Evolutionary conservation across 2,888 invertebrate species (phyloP).

Genomic region (Epicampocera succincta): DNA sequence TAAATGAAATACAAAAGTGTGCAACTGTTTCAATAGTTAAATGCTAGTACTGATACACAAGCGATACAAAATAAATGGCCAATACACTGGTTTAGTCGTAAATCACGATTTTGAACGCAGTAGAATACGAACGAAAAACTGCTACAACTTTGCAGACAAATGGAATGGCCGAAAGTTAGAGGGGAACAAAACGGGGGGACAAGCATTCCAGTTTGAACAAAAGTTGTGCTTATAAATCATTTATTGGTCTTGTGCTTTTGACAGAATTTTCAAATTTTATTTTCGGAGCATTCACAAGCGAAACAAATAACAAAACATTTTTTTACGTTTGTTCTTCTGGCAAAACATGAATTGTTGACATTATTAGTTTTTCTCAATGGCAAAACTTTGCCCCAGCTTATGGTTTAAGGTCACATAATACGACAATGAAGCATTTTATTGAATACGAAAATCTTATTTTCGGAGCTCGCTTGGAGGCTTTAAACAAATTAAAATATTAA

Average conservation of each 20-base stretch:
- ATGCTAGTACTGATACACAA: neutral
- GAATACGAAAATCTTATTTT: too few species aligned
- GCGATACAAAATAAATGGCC: conserved; percentile 26
- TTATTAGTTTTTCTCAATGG: conserved; percentile 39
- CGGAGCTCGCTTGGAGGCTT: too few species aligned
- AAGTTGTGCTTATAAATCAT: conserved; percentile 63
- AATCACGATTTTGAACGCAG: conserved; percentile 41
- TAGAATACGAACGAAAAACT: conserved; percentile 16
- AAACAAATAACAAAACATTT: conserved; percentile 4
- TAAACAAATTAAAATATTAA: too few species aligned
- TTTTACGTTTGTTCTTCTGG: conserved; percentile 20
- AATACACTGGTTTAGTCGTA: conserved; percentile 49
- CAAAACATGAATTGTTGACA: conserved; percentile 59
- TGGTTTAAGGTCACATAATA: too few species aligned
- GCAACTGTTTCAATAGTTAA: conserved; percentile 41
- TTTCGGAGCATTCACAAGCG: neutral
- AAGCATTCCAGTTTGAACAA: conserved; percentile 4
- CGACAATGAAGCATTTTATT: too few species aligned
- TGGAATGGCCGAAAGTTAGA: neutral
- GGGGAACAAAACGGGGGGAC: neutral
- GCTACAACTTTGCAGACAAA: conserved; percentile 1
- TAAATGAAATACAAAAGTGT: conserved; percentile 16
- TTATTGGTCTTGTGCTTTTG: conserved; percentile 60
- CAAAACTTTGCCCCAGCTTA: neutral
- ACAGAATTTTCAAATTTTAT: conserved; percentile 44